Evolutionary conservation across 2,888 invertebrate species (phyloP).

Genomic region (Clanis bilineata): DNA sequence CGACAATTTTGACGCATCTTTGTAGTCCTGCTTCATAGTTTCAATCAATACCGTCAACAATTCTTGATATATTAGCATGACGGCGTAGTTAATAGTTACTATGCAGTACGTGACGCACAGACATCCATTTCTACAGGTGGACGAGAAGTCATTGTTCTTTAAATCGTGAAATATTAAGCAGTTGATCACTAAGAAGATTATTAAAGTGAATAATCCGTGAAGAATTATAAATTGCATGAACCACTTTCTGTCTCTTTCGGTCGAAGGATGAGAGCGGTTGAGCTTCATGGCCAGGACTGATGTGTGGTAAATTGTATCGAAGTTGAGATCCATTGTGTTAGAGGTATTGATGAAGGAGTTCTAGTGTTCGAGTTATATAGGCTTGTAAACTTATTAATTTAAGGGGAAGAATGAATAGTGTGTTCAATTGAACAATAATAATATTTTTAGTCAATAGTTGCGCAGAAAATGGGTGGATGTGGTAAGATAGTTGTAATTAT

Average conservation of each 20-base stretch:
- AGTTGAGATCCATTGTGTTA: slow-evolving; percentile 5
- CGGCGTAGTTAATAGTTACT: slow-evolving; percentile 12
- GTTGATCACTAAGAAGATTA: neutral
- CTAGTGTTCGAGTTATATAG: too few species aligned
- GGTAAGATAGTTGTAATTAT: too few species aligned
- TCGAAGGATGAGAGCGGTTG: neutral
- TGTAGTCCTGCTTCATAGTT: slow-evolving; percentile 20
- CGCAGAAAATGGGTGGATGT: too few species aligned
- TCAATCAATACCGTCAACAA: slow-evolving; percentile 16
- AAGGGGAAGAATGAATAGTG: too few species aligned
- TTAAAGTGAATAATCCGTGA: neutral
- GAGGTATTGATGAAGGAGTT: too few species aligned
- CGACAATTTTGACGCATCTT: neutral
- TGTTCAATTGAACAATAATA: too few species aligned
- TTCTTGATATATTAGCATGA: slow-evolving; percentile 6
- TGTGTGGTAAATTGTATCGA: neutral
- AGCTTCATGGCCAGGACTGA: neutral
- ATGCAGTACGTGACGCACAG: slow-evolving; percentile 12
- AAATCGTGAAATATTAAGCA: neutral
- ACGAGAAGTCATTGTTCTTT: neutral
- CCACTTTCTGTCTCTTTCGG: neutral
- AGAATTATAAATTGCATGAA: neutral
- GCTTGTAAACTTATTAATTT: too few species aligned
- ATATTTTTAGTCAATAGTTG: too few species aligned
- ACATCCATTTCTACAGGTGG: slow-evolving; percentile 14